Evolutionary conservation across 2,797 vertebrate genomes (phyloP), one percentile per base, ranked within the genome.

Genomic region (Buceros bicornis): DNA sequence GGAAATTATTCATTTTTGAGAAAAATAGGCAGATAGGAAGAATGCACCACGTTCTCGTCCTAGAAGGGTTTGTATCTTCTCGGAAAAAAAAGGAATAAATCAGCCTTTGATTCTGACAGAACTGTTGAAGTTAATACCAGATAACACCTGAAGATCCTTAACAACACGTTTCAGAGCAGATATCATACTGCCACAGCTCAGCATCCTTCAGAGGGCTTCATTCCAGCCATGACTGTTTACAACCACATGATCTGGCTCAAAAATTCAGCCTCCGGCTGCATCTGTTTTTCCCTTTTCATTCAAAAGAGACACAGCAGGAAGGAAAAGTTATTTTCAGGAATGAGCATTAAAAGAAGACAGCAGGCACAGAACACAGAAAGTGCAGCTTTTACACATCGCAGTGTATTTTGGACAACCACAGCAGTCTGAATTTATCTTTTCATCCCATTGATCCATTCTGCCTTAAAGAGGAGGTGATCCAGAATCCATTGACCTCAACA

Each of bases 11-110:
- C 31, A 21, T 77, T 96, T 96, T 89, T 24, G 93, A 79, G 94
- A 91, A 90, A 95, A 98, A 94, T 1, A 72, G 91, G 70, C 70
- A 74, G 45, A 62, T 48, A 72, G 82, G 94, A 87, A 94, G 86
- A 73, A 87, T 10, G 8, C 12, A 58, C 26, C 62, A 29, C 2
- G 2, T 92, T 88, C 78, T 90, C 62, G 13, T 58, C 82, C 18
- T 8, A 76, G 82, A 62, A 94, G 57, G 69, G 51, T 86, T 95
- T 90, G 77, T 65, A 31, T 33, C 47, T 66, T 82, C 67, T 51
- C 72, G 43, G 64, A 22, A 45, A 57, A 22, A 42, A 57, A 62
- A 89, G 26, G 86, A 93, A 56, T 13, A 40, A 69, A 37, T 5
- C 22, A 19, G 57, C 56, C 79, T 94, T 82, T 93, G 93, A 93